phyloP scores from a whole-genome alignment of 2,797 vertebrate species.

The Melanotaenia parkinsoni region DNA sequence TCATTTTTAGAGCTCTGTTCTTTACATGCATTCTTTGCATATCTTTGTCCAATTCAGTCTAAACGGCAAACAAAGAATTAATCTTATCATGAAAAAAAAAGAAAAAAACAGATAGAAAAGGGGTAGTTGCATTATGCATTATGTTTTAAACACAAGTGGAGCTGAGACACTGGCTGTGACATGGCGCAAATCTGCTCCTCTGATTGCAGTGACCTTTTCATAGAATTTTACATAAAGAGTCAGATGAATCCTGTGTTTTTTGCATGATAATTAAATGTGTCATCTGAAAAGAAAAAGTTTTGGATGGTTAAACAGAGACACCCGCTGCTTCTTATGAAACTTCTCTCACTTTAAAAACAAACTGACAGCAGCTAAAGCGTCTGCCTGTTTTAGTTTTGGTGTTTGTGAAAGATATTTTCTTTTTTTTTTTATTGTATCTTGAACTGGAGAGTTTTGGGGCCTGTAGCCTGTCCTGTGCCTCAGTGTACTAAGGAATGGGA shows the following conservation, averaged over 20 bases:
- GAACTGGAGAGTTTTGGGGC: slow-evolving; percentile 50
- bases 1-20: slow-evolving; percentile 50
- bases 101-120: slow-evolving; percentile 39
- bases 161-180: slow-evolving; percentile 30
- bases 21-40: slow-evolving; percentile 55
- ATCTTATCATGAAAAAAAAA: slow-evolving; percentile 52
- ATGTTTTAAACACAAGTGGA: slow-evolving; percentile 38
- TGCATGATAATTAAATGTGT: slow-evolving; percentile 49
- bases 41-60: slow-evolving; percentile 67
- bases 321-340: slow-evolving; percentile 21
- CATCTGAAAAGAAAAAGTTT: slow-evolving; percentile 37
- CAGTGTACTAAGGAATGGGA: slow-evolving; percentile 49
- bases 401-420: neutral
- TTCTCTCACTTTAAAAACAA: slow-evolving; percentile 10
- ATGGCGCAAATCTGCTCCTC: slow-evolving; percentile 23
- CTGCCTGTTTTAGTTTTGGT: slow-evolving; percentile 18
- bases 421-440: slow-evolving; percentile 24
- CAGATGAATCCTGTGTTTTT: slow-evolving; percentile 37
- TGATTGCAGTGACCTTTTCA: slow-evolving; percentile 53
- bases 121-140: slow-evolving; percentile 48
- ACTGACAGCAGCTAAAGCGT: slow-evolving; percentile 25
- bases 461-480: slow-evolving; percentile 51
- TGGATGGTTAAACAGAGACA: slow-evolving; percentile 14
- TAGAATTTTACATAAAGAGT: slow-evolving; percentile 37
- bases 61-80: slow-evolving; percentile 48